A percentile compares a stretch with the other conserved stretches of the same genome.
These are phyloP conservation scores for Labrus mixtus DNA, from an alignment of 2,113 vertebrate genomes.

Conservation along the genomic window DNA sequence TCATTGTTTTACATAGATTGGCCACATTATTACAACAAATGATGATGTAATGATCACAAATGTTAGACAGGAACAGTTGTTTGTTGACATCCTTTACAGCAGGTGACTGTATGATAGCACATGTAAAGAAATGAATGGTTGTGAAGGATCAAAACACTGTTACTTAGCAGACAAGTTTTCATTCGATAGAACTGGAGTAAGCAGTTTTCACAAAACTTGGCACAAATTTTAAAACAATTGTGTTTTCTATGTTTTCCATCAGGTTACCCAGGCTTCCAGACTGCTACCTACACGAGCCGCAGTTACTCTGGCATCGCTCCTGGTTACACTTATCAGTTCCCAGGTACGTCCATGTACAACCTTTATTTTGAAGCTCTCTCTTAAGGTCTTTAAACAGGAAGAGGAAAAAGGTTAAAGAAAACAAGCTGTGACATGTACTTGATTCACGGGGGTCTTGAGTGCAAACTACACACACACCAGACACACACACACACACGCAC, in stretches of 20 bases:
- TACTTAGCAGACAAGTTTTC: too few species aligned
- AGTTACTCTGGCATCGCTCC: conserved; percentile 95
- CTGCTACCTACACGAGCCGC: conserved; percentile 94
- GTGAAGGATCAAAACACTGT: too few species aligned
- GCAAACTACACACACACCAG: neutral
- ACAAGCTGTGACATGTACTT: neutral
- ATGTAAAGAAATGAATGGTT: too few species aligned
- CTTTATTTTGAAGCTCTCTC: neutral
- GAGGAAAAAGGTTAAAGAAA: conserved; percentile 4
- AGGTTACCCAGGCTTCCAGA: conserved; percentile 97
- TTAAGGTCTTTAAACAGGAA: neutral
- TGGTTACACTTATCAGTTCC: conserved; percentile 97
- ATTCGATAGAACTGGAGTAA: too few species aligned
- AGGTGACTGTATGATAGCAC: neutral
- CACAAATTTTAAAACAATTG: too few species aligned
- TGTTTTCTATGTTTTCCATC: conserved; percentile 13
- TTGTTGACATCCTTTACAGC: neutral
- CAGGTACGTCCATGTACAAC: conserved; percentile 82
- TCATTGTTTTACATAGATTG: too few species aligned
- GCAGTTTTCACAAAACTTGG: too few species aligned
- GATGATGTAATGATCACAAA: too few species aligned
- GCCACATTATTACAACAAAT: too few species aligned
- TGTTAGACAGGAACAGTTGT: too few species aligned
- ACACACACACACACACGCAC: neutral
- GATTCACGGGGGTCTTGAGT: neutral